Evolutionary conservation across 64 coral and sea anemone species (phyloP).

Genomic region (Dendrophyllia cribrosa): DNA sequence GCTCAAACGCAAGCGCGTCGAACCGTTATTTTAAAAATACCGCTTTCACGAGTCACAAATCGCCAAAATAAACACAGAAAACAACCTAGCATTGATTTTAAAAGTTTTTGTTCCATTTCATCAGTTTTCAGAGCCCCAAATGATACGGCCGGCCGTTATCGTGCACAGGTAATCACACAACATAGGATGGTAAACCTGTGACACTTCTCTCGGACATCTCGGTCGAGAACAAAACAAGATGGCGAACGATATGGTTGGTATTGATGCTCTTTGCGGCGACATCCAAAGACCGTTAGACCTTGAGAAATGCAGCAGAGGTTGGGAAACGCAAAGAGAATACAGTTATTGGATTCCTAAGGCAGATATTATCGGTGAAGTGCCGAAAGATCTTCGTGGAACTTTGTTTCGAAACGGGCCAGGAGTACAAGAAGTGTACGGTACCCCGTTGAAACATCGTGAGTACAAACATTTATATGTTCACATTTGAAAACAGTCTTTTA

Average conservation of each 20-base stretch:
- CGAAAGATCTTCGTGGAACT: conserved; percentile 83
- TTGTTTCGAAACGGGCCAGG: conserved; percentile 92
- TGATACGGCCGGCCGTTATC: no score
- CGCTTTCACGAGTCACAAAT: no score
- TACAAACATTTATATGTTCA: background rate
- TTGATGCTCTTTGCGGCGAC: conserved; percentile 18
- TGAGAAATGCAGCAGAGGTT: conserved; percentile 70
- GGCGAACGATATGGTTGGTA: background rate
- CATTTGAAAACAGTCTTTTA: background rate
- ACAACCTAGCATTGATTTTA: no score
- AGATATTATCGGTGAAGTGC: conserved; percentile 86
- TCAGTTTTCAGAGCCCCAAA: no score
- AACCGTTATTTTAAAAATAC: no score
- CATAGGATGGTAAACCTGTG: background rate
- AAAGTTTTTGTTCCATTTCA: no score
- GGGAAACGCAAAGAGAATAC: conserved; percentile 86
- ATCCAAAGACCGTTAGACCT: conserved; percentile 59
- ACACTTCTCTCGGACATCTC: background rate
- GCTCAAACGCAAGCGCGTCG: no score
- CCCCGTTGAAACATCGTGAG: conserved; percentile 83
- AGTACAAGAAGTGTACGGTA: conserved; percentile 80
- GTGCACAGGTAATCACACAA: no score
- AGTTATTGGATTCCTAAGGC: conserved; percentile 75
- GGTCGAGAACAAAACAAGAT: background rate
- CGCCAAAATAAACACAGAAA: no score